These are phyloP conservation scores for Cryptoprocta ferox DNA, from an alignment of 2,797 vertebrate species.

Conservation along the genomic window DNA sequence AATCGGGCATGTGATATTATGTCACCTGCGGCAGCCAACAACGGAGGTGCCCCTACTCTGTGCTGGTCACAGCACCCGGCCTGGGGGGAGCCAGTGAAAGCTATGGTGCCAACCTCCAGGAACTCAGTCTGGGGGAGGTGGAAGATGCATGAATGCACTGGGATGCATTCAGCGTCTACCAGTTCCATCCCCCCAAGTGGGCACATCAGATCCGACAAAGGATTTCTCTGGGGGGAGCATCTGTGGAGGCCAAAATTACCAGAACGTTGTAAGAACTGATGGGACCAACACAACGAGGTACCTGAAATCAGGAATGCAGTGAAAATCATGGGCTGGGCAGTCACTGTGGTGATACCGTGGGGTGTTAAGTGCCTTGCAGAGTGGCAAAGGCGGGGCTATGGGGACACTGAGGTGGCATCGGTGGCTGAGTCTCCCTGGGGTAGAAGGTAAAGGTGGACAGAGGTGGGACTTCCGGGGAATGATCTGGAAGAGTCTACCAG, in stretches of 20 bases:
- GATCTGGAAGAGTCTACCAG: background rate
- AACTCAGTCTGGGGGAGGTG: background rate
- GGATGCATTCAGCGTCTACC: background rate
- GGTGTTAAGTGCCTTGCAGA: background rate
- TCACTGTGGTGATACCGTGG: background rate
- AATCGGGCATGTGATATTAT: background rate
- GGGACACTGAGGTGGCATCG: no score
- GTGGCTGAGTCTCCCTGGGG: background rate
- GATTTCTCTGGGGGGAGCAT: background rate
- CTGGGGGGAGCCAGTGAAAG: background rate
- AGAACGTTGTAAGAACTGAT: background rate
- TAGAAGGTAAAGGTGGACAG: background rate
- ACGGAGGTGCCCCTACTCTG: background rate
- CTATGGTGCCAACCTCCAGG: background rate
- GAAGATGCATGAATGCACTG: background rate
- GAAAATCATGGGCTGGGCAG: background rate
- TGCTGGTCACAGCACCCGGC: background rate
- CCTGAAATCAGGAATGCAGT: background rate
- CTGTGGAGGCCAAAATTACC: background rate
- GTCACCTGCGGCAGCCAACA: background rate
- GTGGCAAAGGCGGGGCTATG: rapidly evolving
- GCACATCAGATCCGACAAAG: background rate
- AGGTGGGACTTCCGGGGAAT: background rate
- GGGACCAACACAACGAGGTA: background rate
- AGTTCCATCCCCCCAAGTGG: background rate